Conservation (phyloP, 1,140 invertebrate genomes). For the Bilobella aurantiaca region DNA sequence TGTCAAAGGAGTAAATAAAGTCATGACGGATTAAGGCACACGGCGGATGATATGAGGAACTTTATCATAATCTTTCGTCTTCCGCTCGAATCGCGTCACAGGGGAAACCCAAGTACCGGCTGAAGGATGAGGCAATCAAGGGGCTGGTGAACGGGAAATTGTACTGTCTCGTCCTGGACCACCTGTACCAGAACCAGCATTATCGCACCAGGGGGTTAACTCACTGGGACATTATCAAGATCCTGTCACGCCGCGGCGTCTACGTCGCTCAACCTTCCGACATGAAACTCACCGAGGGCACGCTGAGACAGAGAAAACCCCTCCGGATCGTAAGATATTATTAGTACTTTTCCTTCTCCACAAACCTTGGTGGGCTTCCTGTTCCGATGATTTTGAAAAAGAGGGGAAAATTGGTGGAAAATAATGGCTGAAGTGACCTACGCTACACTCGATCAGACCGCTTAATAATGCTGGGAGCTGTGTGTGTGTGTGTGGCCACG, state of each 20-base stretch:
- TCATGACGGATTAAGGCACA: neutral
- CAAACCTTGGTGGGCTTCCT: no score
- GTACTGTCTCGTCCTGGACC: constrained; percentile 26
- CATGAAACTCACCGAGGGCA: constrained; percentile 34
- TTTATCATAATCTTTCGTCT: neutral
- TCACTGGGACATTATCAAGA: constrained; percentile 35
- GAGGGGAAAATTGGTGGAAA: no score
- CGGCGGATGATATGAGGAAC: neutral
- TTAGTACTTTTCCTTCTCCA: no score
- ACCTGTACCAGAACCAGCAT: constrained; percentile 19
- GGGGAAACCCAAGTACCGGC: constrained; percentile 28
- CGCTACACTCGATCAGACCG: no score
- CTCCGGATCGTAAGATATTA: constrained; percentile 1
- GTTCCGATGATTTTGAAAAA: no score
- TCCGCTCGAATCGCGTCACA: constrained; percentile 1
- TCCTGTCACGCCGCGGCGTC: constrained; percentile 29
- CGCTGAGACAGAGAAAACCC: constrained; percentile 31
- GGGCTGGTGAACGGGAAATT: constrained; percentile 28
- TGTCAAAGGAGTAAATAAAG: no score
- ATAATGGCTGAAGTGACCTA: no score
- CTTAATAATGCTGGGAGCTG: no score
- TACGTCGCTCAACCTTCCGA: constrained; percentile 34
- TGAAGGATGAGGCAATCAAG: constrained; percentile 28
- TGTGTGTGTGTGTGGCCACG: no score
- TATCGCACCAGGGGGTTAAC: constrained; percentile 1